Evolutionary conservation across 1,140 invertebrate genomes (phyloP).

Genomic region (Venturia canescens): DNA sequence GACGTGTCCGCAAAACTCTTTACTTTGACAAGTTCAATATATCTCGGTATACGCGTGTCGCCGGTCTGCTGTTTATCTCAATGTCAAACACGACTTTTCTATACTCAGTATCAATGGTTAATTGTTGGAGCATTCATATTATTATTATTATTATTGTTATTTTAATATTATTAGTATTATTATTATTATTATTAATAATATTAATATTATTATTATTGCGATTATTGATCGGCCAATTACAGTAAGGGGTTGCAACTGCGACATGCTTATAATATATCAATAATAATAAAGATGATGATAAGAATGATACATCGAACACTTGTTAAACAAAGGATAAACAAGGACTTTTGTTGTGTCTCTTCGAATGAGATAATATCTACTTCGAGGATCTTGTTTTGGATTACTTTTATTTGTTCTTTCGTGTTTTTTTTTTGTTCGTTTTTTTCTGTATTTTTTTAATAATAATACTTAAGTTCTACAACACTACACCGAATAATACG

Average conservation of each 20-base stretch:
- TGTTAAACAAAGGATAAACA: conserved; percentile 15
- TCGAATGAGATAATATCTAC: conserved; percentile 6
- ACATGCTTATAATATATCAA: conserved; percentile 4
- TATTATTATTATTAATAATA: conserved; percentile 7
- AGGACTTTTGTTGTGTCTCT: conserved; percentile 23
- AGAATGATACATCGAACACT: conserved; percentile 22
- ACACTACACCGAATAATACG: conserved; percentile 59
- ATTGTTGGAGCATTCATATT: too few species aligned
- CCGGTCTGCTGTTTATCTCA: too few species aligned
- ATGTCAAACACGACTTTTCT: too few species aligned
- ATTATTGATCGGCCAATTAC: conserved; percentile 20
- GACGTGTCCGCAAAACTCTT: conserved; percentile 3
- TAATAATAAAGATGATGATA: background rate
- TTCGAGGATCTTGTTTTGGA: background rate
- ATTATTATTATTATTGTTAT: background rate
- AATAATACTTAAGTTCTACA: conserved; percentile 58
- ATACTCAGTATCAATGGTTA: too few species aligned
- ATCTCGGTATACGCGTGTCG: background rate
- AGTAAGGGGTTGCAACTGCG: conserved; percentile 20
- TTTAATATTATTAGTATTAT: conserved; percentile 5
- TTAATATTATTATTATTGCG: too few species aligned
- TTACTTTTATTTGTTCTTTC: conserved; percentile 17
- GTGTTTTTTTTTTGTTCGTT: too few species aligned
- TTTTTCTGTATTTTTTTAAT: background rate
- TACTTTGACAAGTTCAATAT: conserved; percentile 17